Percentiles rank a stretch among this genome's conserved stretches.
phyloP scores from a whole-genome alignment of 1,140 invertebrate species.

The Drosophila ogumai region DNA sequence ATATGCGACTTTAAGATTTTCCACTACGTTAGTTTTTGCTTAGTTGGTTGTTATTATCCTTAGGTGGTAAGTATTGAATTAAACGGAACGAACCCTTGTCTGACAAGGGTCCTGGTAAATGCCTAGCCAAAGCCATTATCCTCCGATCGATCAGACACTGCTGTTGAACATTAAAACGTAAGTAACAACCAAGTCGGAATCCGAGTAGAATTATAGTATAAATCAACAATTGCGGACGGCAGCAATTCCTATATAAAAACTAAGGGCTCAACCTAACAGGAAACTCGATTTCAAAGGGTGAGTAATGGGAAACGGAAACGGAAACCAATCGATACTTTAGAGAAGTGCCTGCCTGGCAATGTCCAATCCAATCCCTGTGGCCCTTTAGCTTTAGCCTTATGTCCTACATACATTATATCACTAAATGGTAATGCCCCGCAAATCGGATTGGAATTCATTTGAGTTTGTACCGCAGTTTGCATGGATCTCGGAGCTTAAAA shows the following conservation, averaged over 20 bases:
- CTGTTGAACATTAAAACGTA: constrained; percentile 23
- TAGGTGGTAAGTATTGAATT: constrained; percentile 18
- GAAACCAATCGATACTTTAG: constrained; percentile 4
- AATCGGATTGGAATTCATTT: constrained; percentile 39
- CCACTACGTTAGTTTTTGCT: constrained; percentile 57
- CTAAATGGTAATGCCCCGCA: constrained; percentile 30
- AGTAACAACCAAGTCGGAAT: constrained; percentile 2
- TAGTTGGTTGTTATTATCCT: constrained; percentile 17
- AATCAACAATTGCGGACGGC: constrained; percentile 73
- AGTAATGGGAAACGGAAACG: not conserved
- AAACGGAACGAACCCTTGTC: constrained; percentile 26
- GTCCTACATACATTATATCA: constrained; percentile 27
- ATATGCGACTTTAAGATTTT: constrained; percentile 42
- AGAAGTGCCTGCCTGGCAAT: constrained; percentile 37
- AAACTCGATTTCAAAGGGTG: constrained; percentile 16
- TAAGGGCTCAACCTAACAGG: constrained; percentile 17
- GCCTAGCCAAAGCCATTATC: constrained; percentile 20
- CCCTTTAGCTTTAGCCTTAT: not conserved
- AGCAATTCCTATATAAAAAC: constrained; percentile 57
- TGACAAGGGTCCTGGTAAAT: constrained; percentile 31
- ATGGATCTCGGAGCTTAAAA: constrained; percentile 52
- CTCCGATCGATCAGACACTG: constrained; percentile 27
- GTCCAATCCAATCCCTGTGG: constrained; percentile 38
- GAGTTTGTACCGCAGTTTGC: constrained; percentile 77
- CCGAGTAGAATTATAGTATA: not conserved